Percentiles rank a stretch among this genome's conserved stretches.
These are phyloP conservation scores for Hoplostethus mediterraneus DNA, from an alignment of 2,797 vertebrate species.

Conservation along the genomic window DNA sequence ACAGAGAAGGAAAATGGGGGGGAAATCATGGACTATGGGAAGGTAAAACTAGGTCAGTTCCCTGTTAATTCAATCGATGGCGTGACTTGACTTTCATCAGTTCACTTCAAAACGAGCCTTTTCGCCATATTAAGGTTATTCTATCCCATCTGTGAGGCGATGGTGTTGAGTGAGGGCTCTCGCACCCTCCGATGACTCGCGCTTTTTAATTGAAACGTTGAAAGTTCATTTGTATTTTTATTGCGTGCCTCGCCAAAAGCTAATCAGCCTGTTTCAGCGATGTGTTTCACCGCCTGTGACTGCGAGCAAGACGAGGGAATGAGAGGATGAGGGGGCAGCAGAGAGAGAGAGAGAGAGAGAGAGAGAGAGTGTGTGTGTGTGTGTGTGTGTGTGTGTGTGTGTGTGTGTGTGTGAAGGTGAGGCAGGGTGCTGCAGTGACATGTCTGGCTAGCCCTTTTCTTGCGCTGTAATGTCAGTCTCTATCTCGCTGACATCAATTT, in stretches of 20 bases:
- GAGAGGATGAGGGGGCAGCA: background rate
- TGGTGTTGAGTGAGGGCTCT: background rate
- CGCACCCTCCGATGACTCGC: background rate
- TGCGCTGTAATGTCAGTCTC: conserved; percentile 26
- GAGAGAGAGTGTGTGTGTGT: conserved; percentile 9
- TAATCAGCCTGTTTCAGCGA: conserved; percentile 41
- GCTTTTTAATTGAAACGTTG: background rate
- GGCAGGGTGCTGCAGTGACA: background rate
- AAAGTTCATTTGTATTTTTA: conserved; percentile 18
- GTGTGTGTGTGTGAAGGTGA: conserved; percentile 17
- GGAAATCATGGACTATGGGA: conserved; percentile 7
- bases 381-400: background rate
- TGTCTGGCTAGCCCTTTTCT: conserved; percentile 10
- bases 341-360: background rate
- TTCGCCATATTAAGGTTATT: background rate
- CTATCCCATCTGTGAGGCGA: background rate
- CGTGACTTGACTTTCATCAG: no score
- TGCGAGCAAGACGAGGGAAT: conserved; percentile 7
- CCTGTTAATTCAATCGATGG: no score
- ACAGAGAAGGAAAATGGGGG: no score
- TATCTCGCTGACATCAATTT: conserved; percentile 42
- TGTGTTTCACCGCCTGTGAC: conserved; percentile 9
- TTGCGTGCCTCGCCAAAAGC: conserved; percentile 24
- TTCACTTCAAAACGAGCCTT: no score
- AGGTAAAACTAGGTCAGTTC: conserved; percentile 1